Percentiles rank a stretch among this genome's conserved stretches.
Conservation (phyloP, 2,888 invertebrate genomes). For the Exocentrus adspersus region DNA sequence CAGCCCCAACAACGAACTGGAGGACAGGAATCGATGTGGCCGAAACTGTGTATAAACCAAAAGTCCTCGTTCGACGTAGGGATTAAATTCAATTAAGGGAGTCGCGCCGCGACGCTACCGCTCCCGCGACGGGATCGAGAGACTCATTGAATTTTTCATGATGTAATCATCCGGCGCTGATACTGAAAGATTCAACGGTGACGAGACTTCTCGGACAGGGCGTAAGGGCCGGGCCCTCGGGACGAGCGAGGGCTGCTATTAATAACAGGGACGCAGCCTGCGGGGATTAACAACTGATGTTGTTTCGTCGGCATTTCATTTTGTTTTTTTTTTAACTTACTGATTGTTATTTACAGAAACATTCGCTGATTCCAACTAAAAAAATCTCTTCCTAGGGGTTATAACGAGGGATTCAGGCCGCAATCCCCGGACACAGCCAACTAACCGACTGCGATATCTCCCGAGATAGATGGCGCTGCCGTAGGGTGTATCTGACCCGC, state of each 20-base stretch:
- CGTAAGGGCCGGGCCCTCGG: background rate
- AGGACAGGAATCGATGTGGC: background rate
- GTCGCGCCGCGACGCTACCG: background rate
- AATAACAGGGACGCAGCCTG: background rate
- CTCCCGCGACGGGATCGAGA: background rate
- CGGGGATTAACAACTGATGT: no score
- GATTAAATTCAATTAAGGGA: slow-evolving; percentile 20
- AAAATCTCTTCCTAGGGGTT: background rate
- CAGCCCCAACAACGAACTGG: no score
- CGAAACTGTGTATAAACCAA: slow-evolving; percentile 7
- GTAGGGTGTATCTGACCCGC: no score
- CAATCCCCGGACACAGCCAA: background rate
- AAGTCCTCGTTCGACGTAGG: slow-evolving; percentile 12
- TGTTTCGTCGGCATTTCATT: no score
- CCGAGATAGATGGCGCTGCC: background rate
- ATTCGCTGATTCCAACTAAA: no score
- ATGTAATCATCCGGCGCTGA: slow-evolving; percentile 19
- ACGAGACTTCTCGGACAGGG: background rate
- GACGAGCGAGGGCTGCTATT: background rate
- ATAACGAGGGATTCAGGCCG: background rate
- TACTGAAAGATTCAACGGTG: slow-evolving; percentile 16
- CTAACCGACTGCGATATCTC: slow-evolving; percentile 4
- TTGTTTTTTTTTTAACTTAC: no score
- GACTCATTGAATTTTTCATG: slow-evolving; percentile 21
- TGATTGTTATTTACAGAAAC: no score